phyloP scores from a whole-genome alignment of 2,113 vertebrate genomes.

The Trochalopteron elliotii region DNA sequence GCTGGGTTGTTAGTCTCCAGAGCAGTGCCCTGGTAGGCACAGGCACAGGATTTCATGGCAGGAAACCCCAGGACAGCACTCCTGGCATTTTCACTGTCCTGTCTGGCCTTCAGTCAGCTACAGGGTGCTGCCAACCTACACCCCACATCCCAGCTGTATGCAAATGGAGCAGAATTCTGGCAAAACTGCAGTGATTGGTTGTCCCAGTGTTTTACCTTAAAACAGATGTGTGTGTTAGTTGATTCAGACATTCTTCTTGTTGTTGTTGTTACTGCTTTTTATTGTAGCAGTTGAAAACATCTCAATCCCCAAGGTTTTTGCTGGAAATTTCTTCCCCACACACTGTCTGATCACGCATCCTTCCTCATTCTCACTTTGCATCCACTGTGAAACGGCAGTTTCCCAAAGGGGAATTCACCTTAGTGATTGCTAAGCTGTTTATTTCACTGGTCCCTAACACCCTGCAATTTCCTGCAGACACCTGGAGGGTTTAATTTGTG shows the following conservation, averaged over 20 bases:
- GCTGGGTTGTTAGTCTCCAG: neutral
- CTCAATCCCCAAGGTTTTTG: neutral
- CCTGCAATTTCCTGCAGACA: neutral
- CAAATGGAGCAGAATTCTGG: neutral
- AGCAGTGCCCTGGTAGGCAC: neutral
- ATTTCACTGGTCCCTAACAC: neutral
- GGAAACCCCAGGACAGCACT: neutral
- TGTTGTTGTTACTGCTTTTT: neutral
- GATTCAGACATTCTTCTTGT: neutral
- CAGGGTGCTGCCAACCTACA: neutral
- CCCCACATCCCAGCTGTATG: neutral
- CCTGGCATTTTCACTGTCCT: neutral
- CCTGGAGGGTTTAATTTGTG: neutral
- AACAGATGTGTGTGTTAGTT: neutral
- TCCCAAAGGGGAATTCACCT: conserved; percentile 15
- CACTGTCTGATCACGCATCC: neutral
- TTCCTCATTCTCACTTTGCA: conserved; percentile 13
- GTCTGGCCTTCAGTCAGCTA: neutral
- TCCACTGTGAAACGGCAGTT: neutral
- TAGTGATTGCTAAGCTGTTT: neutral
- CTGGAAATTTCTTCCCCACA: neutral
- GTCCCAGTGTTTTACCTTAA: neutral
- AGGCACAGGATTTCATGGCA: neutral
- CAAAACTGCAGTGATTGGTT: neutral
- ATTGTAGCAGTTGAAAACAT: neutral